Conservation (phyloP, 2,113 vertebrate species). For the Nycticorax nycticorax region DNA sequence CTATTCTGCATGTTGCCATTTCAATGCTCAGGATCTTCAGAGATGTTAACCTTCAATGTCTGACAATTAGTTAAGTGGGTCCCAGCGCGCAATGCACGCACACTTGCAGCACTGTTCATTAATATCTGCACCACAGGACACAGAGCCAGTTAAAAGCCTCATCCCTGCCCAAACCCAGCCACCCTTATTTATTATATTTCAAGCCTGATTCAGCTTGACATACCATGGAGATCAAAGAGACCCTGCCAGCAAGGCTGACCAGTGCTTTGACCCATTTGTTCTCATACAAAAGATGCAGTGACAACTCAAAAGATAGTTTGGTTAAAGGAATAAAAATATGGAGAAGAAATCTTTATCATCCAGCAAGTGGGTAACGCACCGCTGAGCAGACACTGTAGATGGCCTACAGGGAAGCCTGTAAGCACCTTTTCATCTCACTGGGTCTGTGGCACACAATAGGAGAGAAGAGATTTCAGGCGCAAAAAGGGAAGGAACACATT, state of each 20-base stretch:
- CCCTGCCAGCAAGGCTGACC: slow-evolving; percentile 18
- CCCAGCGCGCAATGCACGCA: background rate
- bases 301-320: slow-evolving; percentile 52
- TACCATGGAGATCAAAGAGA: slow-evolving; percentile 50
- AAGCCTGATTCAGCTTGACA: slow-evolving; percentile 52
- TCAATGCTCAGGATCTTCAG: background rate
- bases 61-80: slow-evolving; percentile 42
- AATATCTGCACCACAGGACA: slow-evolving; percentile 34
- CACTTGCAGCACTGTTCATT: background rate
- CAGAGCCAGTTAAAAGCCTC: slow-evolving; percentile 23
- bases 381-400: slow-evolving; percentile 47
- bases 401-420: slow-evolving; percentile 41
- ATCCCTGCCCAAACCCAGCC: slow-evolving; percentile 22
- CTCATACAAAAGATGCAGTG: slow-evolving; percentile 16
- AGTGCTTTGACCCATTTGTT: slow-evolving; percentile 35
- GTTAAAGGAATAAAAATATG: slow-evolving; percentile 57
- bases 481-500: slow-evolving; percentile 58
- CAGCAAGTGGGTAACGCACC: slow-evolving; percentile 10
- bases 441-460: slow-evolving; percentile 27
- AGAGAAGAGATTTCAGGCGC: slow-evolving; percentile 5
- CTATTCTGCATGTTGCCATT: background rate
- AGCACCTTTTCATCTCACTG: slow-evolving; percentile 59
- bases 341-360: slow-evolving; percentile 48
- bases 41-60: background rate
- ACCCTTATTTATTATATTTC: slow-evolving; percentile 37